Evolutionary conservation across 2,797 vertebrate genomes (phyloP), one percentile per base, ranked within the genome.

Genomic region (Trematomus bernacchii): DNA sequence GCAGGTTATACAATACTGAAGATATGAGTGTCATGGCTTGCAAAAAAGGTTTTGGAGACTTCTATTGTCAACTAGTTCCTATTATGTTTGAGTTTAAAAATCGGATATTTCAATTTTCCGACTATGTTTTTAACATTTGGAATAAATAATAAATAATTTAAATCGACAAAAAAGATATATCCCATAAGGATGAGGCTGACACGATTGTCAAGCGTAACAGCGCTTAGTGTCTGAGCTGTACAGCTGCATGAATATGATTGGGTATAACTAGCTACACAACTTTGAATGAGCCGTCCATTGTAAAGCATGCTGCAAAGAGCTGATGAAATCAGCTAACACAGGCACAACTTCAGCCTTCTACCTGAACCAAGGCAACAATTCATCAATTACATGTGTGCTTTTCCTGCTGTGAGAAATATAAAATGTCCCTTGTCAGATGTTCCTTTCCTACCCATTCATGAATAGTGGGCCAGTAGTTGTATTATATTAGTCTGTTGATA

Each of bases 381-480:
- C 3, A 43, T 60, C 37, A 58, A 79, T 54, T 68, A 53, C 11
- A 23, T 15, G 27, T 51, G 37, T 40, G 33, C 33, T 47, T 55
- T 55, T 44, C 23, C 6, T 19, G 10, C 53, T 44, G 27, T 27
- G 27, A 5, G 11, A 48, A 30, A 57, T 47, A 30, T 48, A 23
- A 66, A 57, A 57, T 71, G 52, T 75, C 48, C 60, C 52, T 40
- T 60, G 44, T 50, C 14, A 48, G 27, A 27, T 27, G 4, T 27
- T 9, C 33, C 33, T 37, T 37, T 37, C 33, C 33, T 37, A 37
- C 33, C 33, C 33, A 7, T 37, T 37, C 7, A 37, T 37, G 7
- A 37, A 37, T 37, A 37, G 33, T 37, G 33, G 33, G 33, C 33
- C 33, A 37, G 33, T 37, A 37, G 33, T 37, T 37, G 6, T 37